Percentiles rank a stretch among this genome's conserved stretches.
phyloP scores from a whole-genome alignment of 1,140 invertebrate species.

The Ectropis grisescens region DNA sequence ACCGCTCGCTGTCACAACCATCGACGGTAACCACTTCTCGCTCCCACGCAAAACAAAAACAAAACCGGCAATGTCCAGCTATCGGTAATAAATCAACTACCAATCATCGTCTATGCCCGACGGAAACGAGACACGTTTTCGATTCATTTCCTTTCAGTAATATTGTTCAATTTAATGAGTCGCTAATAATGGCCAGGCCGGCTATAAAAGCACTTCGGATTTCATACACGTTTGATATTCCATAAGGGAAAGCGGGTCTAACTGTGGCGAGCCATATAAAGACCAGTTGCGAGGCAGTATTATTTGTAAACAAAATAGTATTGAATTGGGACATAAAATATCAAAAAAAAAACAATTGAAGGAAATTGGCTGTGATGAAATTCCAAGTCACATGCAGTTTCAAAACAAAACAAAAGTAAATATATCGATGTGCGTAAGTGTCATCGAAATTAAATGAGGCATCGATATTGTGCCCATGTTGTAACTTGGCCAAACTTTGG shows the following conservation, averaged over 20 bases:
- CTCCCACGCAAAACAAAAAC: neutral
- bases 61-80: constrained; percentile 4
- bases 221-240: constrained; percentile 40
- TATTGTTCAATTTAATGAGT: constrained; percentile 22
- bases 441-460: no score
- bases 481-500: no score
- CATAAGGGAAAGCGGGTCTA: constrained; percentile 17
- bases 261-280: constrained; percentile 9
- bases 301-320: constrained; percentile 16
- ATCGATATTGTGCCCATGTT: no score
- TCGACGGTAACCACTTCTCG: constrained; percentile 2
- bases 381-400: no score
- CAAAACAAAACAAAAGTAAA: no score
- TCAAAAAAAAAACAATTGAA: no score
- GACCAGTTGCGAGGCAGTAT: constrained; percentile 3
- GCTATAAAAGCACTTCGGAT: constrained; percentile 29
- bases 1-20: constrained; percentile 11
- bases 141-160: constrained; percentile 51
- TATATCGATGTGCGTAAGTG: no score
- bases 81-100: constrained; percentile 1
- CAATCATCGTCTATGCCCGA: constrained; percentile 1
- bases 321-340: no score
- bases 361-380: no score
- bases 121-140: constrained; percentile 40
- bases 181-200: constrained; percentile 29